Evolutionary conservation across 2,888 invertebrate genomes (phyloP).

Genomic region (Biston stratarius): DNA sequence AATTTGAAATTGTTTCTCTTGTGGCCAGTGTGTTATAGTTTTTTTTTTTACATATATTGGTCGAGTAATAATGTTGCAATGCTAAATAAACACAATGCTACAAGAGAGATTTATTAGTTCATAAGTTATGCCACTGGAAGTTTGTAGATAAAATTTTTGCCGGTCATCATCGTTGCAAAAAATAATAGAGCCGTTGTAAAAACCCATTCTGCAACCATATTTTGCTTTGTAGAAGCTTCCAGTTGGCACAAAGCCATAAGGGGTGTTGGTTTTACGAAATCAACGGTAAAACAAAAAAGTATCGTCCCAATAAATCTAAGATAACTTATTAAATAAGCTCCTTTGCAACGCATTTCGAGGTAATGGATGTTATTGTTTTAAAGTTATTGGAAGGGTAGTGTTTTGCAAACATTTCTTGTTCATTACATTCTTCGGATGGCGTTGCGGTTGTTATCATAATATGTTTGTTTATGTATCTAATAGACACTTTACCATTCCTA

Average conservation of each 20-base stretch:
- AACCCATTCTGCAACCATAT: slow-evolving; percentile 59
- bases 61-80: slow-evolving; percentile 19
- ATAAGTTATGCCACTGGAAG: slow-evolving; percentile 81
- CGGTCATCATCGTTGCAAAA: slow-evolving; percentile 53
- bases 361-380: slow-evolving; percentile 76
- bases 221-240: slow-evolving; percentile 76
- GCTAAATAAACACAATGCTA: slow-evolving; percentile 43
- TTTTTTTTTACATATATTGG: slow-evolving; percentile 9
- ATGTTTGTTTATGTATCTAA: slow-evolving; percentile 83
- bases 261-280: slow-evolving; percentile 83
- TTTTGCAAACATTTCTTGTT: slow-evolving; percentile 83
- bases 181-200: slow-evolving; percentile 48
- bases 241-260: slow-evolving; percentile 83
- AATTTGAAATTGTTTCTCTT: slow-evolving; percentile 33
- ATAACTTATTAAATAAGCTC: slow-evolving; percentile 72
- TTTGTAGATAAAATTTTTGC: slow-evolving; percentile 61
- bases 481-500: slow-evolving; percentile 78
- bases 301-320: slow-evolving; percentile 82
- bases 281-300: slow-evolving; percentile 81
- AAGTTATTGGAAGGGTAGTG: slow-evolving; percentile 75
- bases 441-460: slow-evolving; percentile 82
- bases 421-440: slow-evolving; percentile 82
- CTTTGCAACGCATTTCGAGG: slow-evolving; percentile 68
- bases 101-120: slow-evolving; percentile 75
- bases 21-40: slow-evolving; percentile 36